These are phyloP conservation scores for Sympetrum striolatum DNA, from an alignment of 2,888 invertebrate species.

Conservation along the genomic window DNA sequence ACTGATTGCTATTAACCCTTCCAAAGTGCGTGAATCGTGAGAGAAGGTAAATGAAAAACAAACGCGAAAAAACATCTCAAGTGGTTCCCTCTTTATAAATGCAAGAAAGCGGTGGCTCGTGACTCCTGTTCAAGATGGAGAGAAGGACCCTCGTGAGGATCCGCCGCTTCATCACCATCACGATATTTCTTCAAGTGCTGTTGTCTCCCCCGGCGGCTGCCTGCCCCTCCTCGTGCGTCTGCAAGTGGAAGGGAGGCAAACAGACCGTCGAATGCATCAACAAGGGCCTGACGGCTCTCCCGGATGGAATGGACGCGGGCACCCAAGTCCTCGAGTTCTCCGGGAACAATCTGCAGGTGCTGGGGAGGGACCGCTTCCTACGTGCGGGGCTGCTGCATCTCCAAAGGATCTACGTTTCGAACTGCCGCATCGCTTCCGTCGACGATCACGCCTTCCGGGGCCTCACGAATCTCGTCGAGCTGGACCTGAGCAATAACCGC, in stretches of 20 bases:
- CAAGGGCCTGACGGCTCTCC: conserved; percentile 81
- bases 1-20: too few species aligned
- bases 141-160: too few species aligned
- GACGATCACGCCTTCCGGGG: conserved; percentile 83
- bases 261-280: conserved; percentile 91
- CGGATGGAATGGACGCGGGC: conserved; percentile 83
- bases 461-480: conserved; percentile 84
- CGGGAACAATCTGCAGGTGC: conserved; percentile 79
- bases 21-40: too few species aligned
- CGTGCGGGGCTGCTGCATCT: conserved; percentile 81
- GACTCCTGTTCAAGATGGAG: too few species aligned
- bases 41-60: too few species aligned
- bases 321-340: conserved; percentile 92
- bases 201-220: conserved; percentile 53
- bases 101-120: too few species aligned
- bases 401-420: conserved; percentile 83
- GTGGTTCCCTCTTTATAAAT: too few species aligned
- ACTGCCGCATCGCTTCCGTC: conserved; percentile 79
- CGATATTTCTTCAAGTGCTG: neutral
- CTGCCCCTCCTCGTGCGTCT: conserved; percentile 81
- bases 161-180: neutral
- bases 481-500: conserved; percentile 84
- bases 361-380: conserved; percentile 80
- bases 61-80: too few species aligned
- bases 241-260: conserved; percentile 95